Percentiles rank a stretch among this genome's conserved stretches.
Evolutionary conservation across 2,888 invertebrate genomes (phyloP).

Genomic region (Tipula lateralis): DNA sequence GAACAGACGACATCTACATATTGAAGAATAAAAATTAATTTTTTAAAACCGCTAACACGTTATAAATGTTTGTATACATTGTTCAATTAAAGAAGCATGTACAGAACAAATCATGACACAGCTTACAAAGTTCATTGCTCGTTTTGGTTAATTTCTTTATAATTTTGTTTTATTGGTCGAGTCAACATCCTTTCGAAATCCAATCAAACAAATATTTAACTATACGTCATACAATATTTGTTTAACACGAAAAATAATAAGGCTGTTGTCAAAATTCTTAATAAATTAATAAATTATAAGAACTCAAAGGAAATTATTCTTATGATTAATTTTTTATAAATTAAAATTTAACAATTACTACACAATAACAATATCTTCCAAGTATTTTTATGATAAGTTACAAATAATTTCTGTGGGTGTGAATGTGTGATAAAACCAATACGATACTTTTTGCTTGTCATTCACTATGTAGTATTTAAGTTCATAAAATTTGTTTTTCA

Average conservation of each 20-base stretch:
- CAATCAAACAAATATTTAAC: not conserved
- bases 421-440: too few relatives aligned
- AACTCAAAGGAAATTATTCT: not conserved
- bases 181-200: slow-evolving; percentile 1
- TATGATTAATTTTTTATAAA: not conserved
- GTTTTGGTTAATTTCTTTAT: not conserved
- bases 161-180: not conserved
- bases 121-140: not conserved
- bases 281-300: not conserved
- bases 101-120: not conserved
- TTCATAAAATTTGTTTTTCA: not conserved
- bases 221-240: not conserved
- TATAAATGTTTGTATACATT: not conserved
- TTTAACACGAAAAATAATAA: not conserved
- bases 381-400: not conserved
- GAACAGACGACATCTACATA: too few relatives aligned
- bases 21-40: too few relatives aligned
- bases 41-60: not conserved
- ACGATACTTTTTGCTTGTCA: not conserved
- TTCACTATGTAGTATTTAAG: not conserved
- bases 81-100: not conserved
- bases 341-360: not conserved
- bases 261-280: not conserved
- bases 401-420: not conserved
- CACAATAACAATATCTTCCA: not conserved